Base-by-base conservation (phyloP, 2,888 invertebrate genomes). In the Acrocera orbiculus region DNA sequence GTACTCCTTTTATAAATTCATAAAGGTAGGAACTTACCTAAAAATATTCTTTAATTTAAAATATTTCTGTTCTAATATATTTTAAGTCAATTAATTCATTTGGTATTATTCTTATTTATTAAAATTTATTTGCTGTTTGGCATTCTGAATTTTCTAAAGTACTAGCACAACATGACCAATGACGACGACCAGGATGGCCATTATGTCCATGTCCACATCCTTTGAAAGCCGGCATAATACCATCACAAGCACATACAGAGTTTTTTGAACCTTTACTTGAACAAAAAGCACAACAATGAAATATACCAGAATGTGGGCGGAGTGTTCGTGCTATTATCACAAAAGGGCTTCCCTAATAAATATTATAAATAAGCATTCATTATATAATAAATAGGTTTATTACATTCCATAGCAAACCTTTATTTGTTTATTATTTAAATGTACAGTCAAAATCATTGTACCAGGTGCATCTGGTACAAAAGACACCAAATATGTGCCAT, bases 111-210 rank as follows among this genome's bases (percentile, higher is more conserved):
- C 8, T 6, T 19, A 19, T 6, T 19, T 52, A 52, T 4, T 54
- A 39, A 27, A 54, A 36, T 27, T 51, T 54, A 50, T 66, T 65
- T 4, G 62, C 56, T 27, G 63, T 57, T 34, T 56, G 55, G 55
- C 76, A 76, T 45, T 70, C 67, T 0, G 73, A 71, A 52, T 67
- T 67, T 45, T 73, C 70, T 27, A 65, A 51, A 37, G 70, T 63
- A 57, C 62, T 65, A 39, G 76, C 81, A 56, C 82, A 83, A 53
- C 83, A 83, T 28, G 81, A 82, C 82, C 83, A 83, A 61, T 83
- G 82, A 8, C 76, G 65, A 39, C 70, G 59, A 37, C 82, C 81
- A 22, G 81, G 81, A 65, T 82, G 81, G 25, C 80, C 81, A 30
- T 66, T 62, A 57, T 82, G 81, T 3, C 81, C 81, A 62, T 83